Conservation (phyloP, 2,113 vertebrate genomes). For the Vanacampus margaritifer region DNA sequence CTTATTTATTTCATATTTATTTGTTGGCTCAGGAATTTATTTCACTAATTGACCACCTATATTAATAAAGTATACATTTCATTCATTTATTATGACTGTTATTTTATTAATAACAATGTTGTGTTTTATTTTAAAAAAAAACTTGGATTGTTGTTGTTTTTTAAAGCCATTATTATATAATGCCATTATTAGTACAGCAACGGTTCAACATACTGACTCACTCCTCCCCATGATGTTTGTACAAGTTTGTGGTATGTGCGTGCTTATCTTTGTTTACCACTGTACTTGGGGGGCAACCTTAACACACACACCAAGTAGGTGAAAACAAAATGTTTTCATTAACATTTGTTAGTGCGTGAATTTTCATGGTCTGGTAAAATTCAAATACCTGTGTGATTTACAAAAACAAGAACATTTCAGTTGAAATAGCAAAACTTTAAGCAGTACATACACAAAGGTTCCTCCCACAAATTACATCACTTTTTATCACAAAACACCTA, state of each 20-base stretch:
- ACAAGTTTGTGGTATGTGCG: not conserved
- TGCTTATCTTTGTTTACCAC: not conserved
- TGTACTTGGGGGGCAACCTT: not conserved
- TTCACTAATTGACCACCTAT: too few species aligned
- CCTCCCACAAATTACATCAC: conserved; percentile 14
- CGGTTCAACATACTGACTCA: not conserved
- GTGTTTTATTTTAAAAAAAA: too few species aligned
- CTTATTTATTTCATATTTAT: too few species aligned
- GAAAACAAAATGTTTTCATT: not conserved
- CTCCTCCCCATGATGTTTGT: not conserved
- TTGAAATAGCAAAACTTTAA: not conserved
- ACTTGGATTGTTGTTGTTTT: too few species aligned
- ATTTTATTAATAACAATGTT: too few species aligned
- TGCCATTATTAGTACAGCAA: not conserved
- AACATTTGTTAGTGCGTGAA: not conserved
- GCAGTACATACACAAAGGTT: not conserved
- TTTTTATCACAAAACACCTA: conserved; percentile 15
- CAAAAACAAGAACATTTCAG: not conserved
- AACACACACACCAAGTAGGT: too few species aligned
- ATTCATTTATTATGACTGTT: too few species aligned
- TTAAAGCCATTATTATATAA: not conserved
- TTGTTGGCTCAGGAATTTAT: too few species aligned
- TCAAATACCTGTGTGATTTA: not conserved
- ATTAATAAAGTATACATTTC: too few species aligned
- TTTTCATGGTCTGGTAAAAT: not conserved